A percentile compares a stretch with the other conserved stretches of the same genome.
phyloP scores from a whole-genome alignment of 2,888 invertebrate species.

The Busseola fusca region DNA sequence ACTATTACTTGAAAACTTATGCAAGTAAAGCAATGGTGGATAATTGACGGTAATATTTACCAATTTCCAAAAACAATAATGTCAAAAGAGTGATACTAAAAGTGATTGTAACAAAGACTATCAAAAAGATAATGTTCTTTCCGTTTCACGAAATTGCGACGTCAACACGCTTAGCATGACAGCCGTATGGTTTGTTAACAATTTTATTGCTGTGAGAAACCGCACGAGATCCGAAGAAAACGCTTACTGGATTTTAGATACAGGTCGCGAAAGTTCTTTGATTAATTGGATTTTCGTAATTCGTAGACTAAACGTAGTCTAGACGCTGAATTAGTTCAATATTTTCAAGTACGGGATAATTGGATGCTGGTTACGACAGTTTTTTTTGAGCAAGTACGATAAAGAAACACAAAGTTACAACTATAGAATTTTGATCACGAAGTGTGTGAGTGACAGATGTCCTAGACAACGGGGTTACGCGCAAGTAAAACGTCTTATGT shows the following conservation, averaged over 20 bases:
- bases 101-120: constrained; percentile 42
- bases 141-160: constrained; percentile 44
- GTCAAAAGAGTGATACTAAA: constrained; percentile 13
- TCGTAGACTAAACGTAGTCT: constrained; percentile 2
- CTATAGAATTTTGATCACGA: constrained; percentile 27
- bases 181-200: constrained; percentile 36
- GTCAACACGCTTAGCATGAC: constrained; percentile 50
- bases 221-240: constrained; percentile 31
- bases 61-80: constrained; percentile 28
- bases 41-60: neutral
- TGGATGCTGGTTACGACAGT: neutral
- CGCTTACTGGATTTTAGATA: constrained; percentile 10
- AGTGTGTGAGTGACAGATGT: constrained; percentile 33
- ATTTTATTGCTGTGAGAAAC: constrained; percentile 34
- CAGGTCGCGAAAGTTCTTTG: constrained; percentile 21
- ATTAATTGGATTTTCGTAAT: constrained; percentile 2
- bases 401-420: constrained; percentile 1
- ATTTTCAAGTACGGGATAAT: neutral
- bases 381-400: constrained; percentile 6
- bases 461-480: constrained; percentile 35
- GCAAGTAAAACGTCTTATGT: constrained; percentile 27
- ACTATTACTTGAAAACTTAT: neutral
- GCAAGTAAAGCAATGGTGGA: neutral
- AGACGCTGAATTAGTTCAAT: constrained; percentile 6
- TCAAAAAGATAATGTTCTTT: constrained; percentile 29